A percentile compares a stretch with the other conserved stretches of the same genome.
phyloP scores from a whole-genome alignment of 2,113 vertebrate species.

The Pachyramphus minor region DNA sequence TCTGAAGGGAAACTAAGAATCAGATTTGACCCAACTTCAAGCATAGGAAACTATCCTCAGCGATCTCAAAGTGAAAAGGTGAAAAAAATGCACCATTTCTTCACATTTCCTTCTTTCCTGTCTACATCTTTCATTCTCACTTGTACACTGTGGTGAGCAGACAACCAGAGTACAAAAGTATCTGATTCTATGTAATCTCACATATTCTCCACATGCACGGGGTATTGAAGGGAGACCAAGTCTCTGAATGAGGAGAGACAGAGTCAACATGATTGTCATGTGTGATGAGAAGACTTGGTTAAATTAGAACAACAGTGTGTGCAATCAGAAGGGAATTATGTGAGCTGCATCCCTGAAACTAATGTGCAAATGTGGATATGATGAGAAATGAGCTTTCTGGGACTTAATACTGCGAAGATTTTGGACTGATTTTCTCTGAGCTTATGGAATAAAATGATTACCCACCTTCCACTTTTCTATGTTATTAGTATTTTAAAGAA shows the following conservation, averaged over 20 bases:
- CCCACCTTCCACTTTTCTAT: neutral
- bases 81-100: neutral
- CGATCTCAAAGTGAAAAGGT: neutral
- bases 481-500: neutral
- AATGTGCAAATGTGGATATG: neutral
- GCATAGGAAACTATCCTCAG: neutral
- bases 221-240: neutral
- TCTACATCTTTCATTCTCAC: neutral
- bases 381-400: neutral
- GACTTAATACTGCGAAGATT: neutral
- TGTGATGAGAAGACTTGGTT: constrained; percentile 1
- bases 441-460: neutral
- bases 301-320: neutral
- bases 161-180: neutral
- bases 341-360: neutral
- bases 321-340: neutral
- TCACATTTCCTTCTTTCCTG: neutral
- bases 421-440: neutral
- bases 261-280: neutral
- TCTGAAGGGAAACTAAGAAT: neutral
- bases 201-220: neutral
- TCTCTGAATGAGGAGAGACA: neutral
- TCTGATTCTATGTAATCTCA: neutral
- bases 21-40: neutral
- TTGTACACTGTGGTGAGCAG: neutral